Percentiles rank a stretch among this genome's conserved stretches.
Conservation (phyloP, 1,140 invertebrate species). For the Saccostrea cuccullata region DNA sequence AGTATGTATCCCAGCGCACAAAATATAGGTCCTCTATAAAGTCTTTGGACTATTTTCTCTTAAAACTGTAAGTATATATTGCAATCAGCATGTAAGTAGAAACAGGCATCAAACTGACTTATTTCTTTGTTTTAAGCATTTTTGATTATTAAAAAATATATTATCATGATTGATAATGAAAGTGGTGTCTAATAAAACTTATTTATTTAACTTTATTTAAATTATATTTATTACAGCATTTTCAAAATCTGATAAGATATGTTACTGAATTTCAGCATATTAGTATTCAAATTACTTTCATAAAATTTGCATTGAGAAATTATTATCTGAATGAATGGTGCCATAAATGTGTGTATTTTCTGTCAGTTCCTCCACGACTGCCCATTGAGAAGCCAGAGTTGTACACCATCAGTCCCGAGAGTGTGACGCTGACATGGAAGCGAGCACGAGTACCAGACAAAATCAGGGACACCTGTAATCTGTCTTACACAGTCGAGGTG, state of each 20-base stretch:
- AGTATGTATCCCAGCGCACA: slow-evolving; percentile 57
- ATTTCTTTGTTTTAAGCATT: no score
- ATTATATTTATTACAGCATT: no score
- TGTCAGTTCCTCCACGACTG: slow-evolving; percentile 72
- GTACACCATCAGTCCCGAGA: slow-evolving; percentile 59
- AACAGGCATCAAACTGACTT: no score
- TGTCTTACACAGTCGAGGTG: slow-evolving; percentile 70
- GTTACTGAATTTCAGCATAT: no score
- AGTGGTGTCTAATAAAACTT: no score
- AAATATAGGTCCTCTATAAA: slow-evolving; percentile 1
- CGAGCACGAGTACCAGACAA: slow-evolving; percentile 66
- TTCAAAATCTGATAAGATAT: no score
- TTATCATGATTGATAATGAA: no score
- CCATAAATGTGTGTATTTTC: not conserved
- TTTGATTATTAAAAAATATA: no score
- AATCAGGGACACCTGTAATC: slow-evolving; percentile 63
- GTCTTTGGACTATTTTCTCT: not conserved
- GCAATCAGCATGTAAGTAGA: not conserved
- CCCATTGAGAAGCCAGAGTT: slow-evolving; percentile 72
- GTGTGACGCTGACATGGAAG: slow-evolving; percentile 68
- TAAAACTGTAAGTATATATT: slow-evolving; percentile 6
- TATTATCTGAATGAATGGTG: not conserved
- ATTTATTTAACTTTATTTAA: no score
- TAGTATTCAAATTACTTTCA: no score
- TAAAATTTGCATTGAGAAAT: not conserved